Evolutionary conservation across 2,797 vertebrate genomes (phyloP), one percentile per base, ranked within the genome.

Genomic region (Urophycis tenuis): DNA sequence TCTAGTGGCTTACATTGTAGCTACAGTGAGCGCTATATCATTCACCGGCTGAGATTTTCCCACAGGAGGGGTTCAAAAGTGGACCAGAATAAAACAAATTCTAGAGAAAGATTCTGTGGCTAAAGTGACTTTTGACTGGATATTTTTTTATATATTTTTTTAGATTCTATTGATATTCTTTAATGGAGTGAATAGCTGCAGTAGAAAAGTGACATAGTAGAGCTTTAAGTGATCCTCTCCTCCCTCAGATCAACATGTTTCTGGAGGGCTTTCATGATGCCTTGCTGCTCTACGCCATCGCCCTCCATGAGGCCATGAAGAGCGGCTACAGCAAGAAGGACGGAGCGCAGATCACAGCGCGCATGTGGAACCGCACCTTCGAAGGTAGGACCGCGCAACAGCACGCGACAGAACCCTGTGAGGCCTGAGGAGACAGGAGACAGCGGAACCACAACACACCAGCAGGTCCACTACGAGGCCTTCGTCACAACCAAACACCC

Each of bases 251-350:
- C 69, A 99, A 99, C 90, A 96, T 99, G 95, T 99, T 98, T 90
- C 94, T 98, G 70, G 97, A 99, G 91, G 97, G 97, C 35, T 99
- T 99, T 91, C 97, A 99, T 29, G 97, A 99, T 72, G 96, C 97
- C 73, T 82, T 99, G 88, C 83, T 98, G 81, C 94, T 99, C 70
- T 99, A 98, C 4, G 94, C 94, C 74, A 89, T 96, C 73, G 96
- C 97, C 80, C 90, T 99, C 77, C 94, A 95, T 25, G 96, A 98
- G 82, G 94, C 94, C 33, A 93, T 96, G 87, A 95, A 94, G 84
- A 94, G 90, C n/a, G 96, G 96, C 67, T 93, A 92, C 81, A 95
- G 87, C 84, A 97, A 97, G 92, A 96, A 93, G 87, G 94, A 98
- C 5, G 97, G 97, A 71, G 92, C 90, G 2, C 94, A 95, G 86